Conservation (phyloP, 2,113 vertebrate species). For the Saccopteryx leptura region DNA sequence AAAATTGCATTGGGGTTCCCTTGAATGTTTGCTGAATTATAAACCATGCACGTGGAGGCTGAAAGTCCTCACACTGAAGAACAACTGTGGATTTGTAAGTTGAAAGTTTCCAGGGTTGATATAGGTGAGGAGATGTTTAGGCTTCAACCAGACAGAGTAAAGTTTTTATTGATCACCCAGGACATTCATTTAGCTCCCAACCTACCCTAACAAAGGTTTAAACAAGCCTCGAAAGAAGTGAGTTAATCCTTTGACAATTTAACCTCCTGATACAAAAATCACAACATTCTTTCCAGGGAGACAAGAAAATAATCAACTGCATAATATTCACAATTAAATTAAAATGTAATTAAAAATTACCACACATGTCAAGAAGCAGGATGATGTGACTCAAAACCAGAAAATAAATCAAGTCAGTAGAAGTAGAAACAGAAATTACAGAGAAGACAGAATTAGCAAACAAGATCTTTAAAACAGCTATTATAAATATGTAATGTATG, state of each 20-base stretch:
- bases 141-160: not conserved
- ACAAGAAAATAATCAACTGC: not conserved
- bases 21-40: not conserved
- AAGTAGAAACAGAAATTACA: not conserved
- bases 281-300: not conserved
- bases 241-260: not conserved
- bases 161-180: not conserved
- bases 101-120: not conserved
- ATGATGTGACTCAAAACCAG: not conserved
- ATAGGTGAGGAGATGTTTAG: not conserved
- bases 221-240: not conserved
- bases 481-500: not conserved
- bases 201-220: not conserved
- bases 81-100: too few relatives aligned
- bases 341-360: conserved; percentile 32
- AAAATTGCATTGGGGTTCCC: not conserved
- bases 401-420: not conserved
- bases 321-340: not conserved
- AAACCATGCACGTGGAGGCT: not conserved
- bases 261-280: not conserved
- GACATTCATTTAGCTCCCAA: not conserved
- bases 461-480: not conserved
- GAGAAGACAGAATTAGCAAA: not conserved
- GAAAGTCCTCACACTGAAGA: not conserved
- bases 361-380: not conserved